Evolutionary conservation across 2,797 vertebrate genomes (phyloP).

Genomic region (Siniperca undulata): DNA sequence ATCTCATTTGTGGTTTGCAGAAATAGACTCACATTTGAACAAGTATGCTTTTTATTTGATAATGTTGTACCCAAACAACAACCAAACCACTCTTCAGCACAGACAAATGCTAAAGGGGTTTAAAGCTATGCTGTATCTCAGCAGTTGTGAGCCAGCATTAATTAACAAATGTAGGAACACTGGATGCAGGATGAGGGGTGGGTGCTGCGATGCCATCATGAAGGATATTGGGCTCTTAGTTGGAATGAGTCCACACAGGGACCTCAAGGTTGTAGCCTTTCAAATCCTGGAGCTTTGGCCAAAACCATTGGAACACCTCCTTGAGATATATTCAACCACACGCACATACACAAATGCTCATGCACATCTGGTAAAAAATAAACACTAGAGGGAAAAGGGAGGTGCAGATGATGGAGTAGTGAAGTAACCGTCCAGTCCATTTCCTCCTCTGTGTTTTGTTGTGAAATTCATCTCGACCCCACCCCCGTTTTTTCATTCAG

Average conservation of each 20-base stretch:
- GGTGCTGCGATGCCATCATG: slow-evolving; percentile 1
- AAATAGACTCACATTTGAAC: background rate
- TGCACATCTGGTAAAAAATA: slow-evolving; percentile 49
- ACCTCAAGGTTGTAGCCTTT: background rate
- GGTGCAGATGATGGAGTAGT: slow-evolving; percentile 68
- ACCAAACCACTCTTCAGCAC: background rate
- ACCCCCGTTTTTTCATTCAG: slow-evolving; percentile 47
- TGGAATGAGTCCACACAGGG: background rate
- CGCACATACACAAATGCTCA: slow-evolving; percentile 10
- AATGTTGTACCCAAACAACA: background rate
- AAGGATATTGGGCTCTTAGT: slow-evolving; percentile 8
- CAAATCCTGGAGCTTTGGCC: slow-evolving; percentile 16
- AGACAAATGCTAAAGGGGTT: background rate
- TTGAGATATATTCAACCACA: background rate
- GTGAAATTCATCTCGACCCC: slow-evolving; percentile 42
- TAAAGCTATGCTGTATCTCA: background rate
- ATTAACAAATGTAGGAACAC: background rate
- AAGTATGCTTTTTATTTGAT: slow-evolving; percentile 15
- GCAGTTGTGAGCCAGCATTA: background rate
- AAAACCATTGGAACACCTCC: slow-evolving; percentile 12
- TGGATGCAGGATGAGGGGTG: background rate
- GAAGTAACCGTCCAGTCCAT: slow-evolving; percentile 50
- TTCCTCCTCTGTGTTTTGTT: slow-evolving; percentile 55
- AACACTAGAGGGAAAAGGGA: slow-evolving; percentile 62
- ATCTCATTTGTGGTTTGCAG: background rate